Evolutionary conservation across 2,888 invertebrate genomes (phyloP), one percentile per base, ranked within the genome.

Genomic region (Allophyes oxyacanthae): DNA sequence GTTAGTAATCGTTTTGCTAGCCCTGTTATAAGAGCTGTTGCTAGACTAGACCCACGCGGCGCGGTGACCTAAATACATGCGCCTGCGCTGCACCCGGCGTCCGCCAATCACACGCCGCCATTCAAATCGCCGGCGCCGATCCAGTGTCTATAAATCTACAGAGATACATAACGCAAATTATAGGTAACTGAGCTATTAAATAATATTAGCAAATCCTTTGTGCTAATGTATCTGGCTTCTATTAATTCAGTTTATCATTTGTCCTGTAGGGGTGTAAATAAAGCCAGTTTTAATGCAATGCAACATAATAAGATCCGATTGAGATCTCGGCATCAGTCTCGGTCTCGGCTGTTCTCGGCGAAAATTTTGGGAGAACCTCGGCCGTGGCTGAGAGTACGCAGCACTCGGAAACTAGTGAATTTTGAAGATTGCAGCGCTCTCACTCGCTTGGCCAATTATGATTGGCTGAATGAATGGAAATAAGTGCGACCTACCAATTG

Each of bases 81-180:
- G 89, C 85, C 87, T 78, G 91, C 89, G 85, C 58, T 66, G 66
- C 84, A 86, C 82, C 88, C 86, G 89, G 89, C 88, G 85, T 84
- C 87, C 84, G 88, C 91, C 92, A 91, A 92, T 91, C 90, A 89
- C 79, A 85, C 64, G 75, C 79, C 86, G 84, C 87, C 86, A 87
- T 90, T 90, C 88, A 86, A 88, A 90, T 87, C 88, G 79, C 85
- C 84, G 92, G 92, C 92, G 91, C 91, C 92, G 84, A 81, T 84
- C 81, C 82, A 75, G 75, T 77, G 73, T 77, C 83, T 84, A 87
- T 89, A 89, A 88, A 90, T 89, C 83, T 82, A 82, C 57, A 74
- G 63, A 77, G 77, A 83, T 77, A 73, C 65, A 69, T 82, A 82
- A 81, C 78, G 79, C 84, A 86, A 89, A 87, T 88, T 85, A 85